Percentiles rank a stretch among this genome's conserved stretches.
These are phyloP conservation scores for Amniataba percoides DNA, from an alignment of 2,797 vertebrate species.

Conservation along the genomic window DNA sequence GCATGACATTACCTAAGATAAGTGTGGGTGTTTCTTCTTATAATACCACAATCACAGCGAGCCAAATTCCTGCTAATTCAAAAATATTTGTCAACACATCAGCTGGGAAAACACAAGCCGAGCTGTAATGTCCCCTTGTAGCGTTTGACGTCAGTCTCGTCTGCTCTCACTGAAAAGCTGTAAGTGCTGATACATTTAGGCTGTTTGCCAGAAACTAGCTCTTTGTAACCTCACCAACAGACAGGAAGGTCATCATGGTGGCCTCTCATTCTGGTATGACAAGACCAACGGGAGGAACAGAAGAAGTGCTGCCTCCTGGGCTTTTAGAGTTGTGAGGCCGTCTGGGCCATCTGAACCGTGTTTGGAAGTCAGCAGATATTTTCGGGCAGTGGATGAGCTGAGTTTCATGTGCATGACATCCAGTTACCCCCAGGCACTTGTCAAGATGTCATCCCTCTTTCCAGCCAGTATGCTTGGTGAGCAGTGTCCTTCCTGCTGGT, in stretches of 20 bases:
- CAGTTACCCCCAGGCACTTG: conserved; percentile 6
- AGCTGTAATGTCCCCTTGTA: conserved; percentile 24
- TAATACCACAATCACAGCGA: conserved; percentile 1
- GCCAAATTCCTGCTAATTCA: conserved; percentile 2
- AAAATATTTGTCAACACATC: conserved; percentile 18
- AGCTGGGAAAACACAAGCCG: conserved; percentile 11
- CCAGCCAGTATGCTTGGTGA: background rate
- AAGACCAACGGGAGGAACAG: conserved; percentile 1
- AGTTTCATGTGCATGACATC: conserved; percentile 7
- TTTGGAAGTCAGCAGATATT: conserved; percentile 31
- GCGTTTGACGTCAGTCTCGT: conserved; percentile 11
- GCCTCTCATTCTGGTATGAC: conserved; percentile 1
- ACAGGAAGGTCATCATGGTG: conserved; percentile 37
- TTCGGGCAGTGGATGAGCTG: background rate
- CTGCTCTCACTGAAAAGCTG: background rate
- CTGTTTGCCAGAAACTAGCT: conserved; percentile 2
- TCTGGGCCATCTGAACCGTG: conserved; percentile 29
- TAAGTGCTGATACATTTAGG: conserved; percentile 2
- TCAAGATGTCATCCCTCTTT: conserved; percentile 21
- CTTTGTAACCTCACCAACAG: conserved; percentile 18
- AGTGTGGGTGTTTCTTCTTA: background rate
- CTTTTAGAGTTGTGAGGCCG: conserved; percentile 7
- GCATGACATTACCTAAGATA: background rate
- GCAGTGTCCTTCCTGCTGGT: conserved; percentile 8
- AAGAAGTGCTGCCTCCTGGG: conserved; percentile 18